Percentiles rank a stretch among this genome's conserved stretches.
phyloP scores from a whole-genome alignment of 2,113 vertebrate genomes.

The Dromiciops gliroides region DNA sequence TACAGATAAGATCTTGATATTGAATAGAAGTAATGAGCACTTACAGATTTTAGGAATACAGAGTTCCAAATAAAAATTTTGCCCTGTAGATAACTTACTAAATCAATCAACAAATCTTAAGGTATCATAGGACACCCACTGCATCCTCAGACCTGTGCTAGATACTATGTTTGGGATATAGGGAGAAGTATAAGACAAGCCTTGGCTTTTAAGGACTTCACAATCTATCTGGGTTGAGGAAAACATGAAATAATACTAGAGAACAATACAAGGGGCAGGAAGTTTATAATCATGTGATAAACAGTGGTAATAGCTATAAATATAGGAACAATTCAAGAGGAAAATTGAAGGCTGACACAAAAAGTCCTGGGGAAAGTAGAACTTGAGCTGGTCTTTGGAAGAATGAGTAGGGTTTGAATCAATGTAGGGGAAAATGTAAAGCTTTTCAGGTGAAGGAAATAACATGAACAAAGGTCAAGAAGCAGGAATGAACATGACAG shows the following conservation, averaged over 20 bases:
- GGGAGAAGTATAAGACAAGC: background rate
- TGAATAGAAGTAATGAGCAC: background rate
- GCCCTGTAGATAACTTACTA: background rate
- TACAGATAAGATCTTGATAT: background rate
- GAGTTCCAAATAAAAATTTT: background rate
- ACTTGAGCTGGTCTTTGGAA: background rate
- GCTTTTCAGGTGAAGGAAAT: background rate
- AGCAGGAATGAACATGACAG: background rate
- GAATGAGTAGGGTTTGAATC: background rate
- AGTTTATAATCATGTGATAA: background rate
- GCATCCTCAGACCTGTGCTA: background rate
- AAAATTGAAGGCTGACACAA: background rate
- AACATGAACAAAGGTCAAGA: background rate
- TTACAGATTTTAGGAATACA: background rate
- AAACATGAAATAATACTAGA: background rate
- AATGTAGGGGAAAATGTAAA: background rate
- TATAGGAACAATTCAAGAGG: background rate
- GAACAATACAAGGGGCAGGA: background rate
- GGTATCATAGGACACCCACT: background rate
- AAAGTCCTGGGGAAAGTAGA: background rate
- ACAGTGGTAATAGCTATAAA: background rate
- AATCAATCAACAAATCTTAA: background rate
- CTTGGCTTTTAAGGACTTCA: background rate
- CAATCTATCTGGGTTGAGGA: background rate
- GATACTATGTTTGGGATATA: background rate